Percentiles rank a stretch among this genome's conserved stretches.
phyloP scores from a whole-genome alignment of 2,888 invertebrate genomes.

The Drosophila anomalata region DNA sequence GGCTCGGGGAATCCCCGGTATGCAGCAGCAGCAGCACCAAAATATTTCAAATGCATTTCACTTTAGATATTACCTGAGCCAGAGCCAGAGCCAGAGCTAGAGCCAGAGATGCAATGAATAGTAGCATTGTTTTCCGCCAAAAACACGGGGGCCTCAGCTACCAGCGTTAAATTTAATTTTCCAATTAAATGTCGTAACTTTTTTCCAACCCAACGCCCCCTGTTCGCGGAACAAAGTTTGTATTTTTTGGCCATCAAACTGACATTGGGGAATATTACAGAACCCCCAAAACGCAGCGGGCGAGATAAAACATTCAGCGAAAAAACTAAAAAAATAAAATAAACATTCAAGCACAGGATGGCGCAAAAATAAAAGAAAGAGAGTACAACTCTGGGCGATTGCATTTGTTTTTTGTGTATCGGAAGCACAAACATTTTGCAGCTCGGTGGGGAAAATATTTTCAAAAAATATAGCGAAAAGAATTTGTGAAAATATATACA shows the following conservation, averaged over 20 bases:
- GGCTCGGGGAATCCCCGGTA: conserved; percentile 31
- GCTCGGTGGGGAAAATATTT: conserved; percentile 35
- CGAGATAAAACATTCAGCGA: conserved; percentile 57
- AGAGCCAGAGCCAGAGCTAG: neutral
- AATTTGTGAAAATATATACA: conserved; percentile 26
- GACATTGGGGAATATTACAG: conserved; percentile 77
- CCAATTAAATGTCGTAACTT: conserved; percentile 80
- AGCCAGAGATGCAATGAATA: conserved; percentile 1
- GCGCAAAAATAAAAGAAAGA: conserved; percentile 5
- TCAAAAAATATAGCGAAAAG: conserved; percentile 7
- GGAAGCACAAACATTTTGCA: conserved; percentile 55
- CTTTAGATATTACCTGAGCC: conserved; percentile 60
- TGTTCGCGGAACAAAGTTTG: conserved; percentile 57
- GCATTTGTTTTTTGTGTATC: conserved; percentile 64
- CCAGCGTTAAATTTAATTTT: conserved; percentile 80
- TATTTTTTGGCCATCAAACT: conserved; percentile 68
- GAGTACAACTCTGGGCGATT: conserved; percentile 26
- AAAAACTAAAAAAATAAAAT: conserved; percentile 7
- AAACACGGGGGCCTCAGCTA: conserved; percentile 32
- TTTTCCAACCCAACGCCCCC: conserved; percentile 3
- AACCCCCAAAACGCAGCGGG: conserved; percentile 60
- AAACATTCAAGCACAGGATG: neutral
- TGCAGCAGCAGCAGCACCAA: conserved; percentile 20
- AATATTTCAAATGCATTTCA: conserved; percentile 65
- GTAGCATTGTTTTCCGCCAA: conserved; percentile 29